phyloP scores from a whole-genome alignment of 2,888 invertebrate species.

The Lacanobia oleracea region DNA sequence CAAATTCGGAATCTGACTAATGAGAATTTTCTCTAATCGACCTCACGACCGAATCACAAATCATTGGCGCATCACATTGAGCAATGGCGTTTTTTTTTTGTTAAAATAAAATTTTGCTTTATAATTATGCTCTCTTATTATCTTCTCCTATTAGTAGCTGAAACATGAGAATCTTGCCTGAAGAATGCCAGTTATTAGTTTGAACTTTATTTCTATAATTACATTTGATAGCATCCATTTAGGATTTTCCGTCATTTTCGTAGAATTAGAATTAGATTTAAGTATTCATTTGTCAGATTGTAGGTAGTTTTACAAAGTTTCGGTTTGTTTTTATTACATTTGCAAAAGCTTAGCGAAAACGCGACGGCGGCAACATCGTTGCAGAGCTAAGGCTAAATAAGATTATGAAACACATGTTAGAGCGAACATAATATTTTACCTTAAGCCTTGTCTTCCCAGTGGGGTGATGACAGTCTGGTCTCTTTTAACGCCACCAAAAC shows the following conservation, averaged over 20 bases:
- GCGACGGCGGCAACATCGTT: not conserved
- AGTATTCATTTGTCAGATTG: not conserved
- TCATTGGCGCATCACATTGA: slow-evolving; percentile 1
- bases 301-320: no score
- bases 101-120: not conserved
- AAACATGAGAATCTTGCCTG: slow-evolving; percentile 6
- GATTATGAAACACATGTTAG: no score
- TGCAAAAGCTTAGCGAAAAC: not conserved
- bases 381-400: no score
- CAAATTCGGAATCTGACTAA: not conserved
- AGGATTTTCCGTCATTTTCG: no score
- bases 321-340: no score
- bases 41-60: not conserved
- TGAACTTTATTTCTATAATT: slow-evolving; percentile 14
- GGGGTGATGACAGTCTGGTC: no score
- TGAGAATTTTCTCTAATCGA: not conserved
- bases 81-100: not conserved
- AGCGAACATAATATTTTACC: no score
- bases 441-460: no score
- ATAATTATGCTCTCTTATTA: slow-evolving; percentile 1
- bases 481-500: no score
- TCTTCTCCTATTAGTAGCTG: slow-evolving; percentile 4
- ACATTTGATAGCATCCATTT: no score
- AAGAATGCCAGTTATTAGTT: slow-evolving; percentile 18
- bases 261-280: no score